Conservation (phyloP, 2,888 invertebrate species). For the Callyntrura guangdongensis region DNA sequence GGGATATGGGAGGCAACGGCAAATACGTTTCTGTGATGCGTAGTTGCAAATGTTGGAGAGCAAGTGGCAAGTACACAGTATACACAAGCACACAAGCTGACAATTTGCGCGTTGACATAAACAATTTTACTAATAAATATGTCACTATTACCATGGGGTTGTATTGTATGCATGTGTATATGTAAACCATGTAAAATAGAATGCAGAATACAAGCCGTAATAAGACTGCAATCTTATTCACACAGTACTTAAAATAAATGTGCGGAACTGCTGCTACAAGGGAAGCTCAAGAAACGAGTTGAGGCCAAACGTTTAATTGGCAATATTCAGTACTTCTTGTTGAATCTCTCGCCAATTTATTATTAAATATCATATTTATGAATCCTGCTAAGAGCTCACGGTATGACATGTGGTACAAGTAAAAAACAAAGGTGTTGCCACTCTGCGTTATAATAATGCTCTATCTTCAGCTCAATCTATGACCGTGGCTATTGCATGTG, state of each 20-base stretch:
- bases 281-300: not conserved
- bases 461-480: not conserved
- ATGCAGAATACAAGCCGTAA: no score
- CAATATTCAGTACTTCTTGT: slow-evolving; percentile 15
- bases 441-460: not conserved
- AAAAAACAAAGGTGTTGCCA: not conserved
- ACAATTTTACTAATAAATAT: slow-evolving; percentile 8
- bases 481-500: not conserved
- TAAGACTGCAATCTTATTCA: no score
- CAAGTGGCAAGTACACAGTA: no score
- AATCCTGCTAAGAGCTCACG: not conserved
- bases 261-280: not conserved
- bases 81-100: slow-evolving; percentile 6
- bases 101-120: slow-evolving; percentile 15
- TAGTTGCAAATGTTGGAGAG: not conserved
- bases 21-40: not conserved
- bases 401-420: slow-evolving; percentile 16
- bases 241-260: no score
- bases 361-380: slow-evolving; percentile 49
- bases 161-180: not conserved
- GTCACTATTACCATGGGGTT: not conserved
- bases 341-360: slow-evolving; percentile 44
- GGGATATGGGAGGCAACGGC: slow-evolving; percentile 8
- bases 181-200: not conserved
- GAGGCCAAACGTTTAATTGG: slow-evolving; percentile 21